Conservation (phyloP, 2,113 vertebrate genomes). For the Etheostoma cragini region DNA sequence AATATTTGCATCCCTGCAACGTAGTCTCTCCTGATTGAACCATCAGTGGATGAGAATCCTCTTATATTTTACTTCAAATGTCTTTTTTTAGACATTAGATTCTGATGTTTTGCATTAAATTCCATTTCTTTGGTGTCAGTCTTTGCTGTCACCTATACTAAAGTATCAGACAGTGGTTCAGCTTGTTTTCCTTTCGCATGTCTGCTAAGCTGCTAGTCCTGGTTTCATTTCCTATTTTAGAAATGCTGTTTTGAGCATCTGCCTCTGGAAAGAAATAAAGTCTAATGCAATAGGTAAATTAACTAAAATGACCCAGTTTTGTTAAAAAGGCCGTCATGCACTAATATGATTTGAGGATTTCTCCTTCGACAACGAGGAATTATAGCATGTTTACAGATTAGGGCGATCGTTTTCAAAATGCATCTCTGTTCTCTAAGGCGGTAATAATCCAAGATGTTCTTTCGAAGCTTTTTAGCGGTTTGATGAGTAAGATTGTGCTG, state of each 20-base stretch:
- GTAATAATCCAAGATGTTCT: slow-evolving; percentile 82
- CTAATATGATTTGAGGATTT: slow-evolving; percentile 81
- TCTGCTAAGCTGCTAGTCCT: slow-evolving; percentile 53
- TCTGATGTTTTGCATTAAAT: slow-evolving; percentile 11
- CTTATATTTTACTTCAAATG: too few species aligned
- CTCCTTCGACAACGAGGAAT: slow-evolving; percentile 76
- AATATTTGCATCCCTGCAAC: too few species aligned
- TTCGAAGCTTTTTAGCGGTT: slow-evolving; percentile 75
- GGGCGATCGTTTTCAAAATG: slow-evolving; percentile 73
- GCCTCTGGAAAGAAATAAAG: slow-evolving; percentile 66
- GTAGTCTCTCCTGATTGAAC: too few species aligned
- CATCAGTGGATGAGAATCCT: too few species aligned
- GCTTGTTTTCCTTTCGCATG: slow-evolving; percentile 28
- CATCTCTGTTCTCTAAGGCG: slow-evolving; percentile 72
- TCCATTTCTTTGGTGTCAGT: slow-evolving; percentile 37
- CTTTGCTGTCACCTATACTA: slow-evolving; percentile 35
- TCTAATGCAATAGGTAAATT: slow-evolving; percentile 74
- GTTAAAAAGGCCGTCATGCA: slow-evolving; percentile 73
- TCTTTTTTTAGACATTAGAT: not conserved
- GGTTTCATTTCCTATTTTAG: slow-evolving; percentile 75
- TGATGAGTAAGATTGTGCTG: slow-evolving; percentile 76
- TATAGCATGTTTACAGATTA: slow-evolving; percentile 81
- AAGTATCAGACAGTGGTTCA: not conserved
- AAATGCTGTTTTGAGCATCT: slow-evolving; percentile 60
- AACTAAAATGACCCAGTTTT: slow-evolving; percentile 83